Evolutionary conservation across 2,888 invertebrate genomes (phyloP), one percentile per base, ranked within the genome.

Genomic region (Sericinus montela): DNA sequence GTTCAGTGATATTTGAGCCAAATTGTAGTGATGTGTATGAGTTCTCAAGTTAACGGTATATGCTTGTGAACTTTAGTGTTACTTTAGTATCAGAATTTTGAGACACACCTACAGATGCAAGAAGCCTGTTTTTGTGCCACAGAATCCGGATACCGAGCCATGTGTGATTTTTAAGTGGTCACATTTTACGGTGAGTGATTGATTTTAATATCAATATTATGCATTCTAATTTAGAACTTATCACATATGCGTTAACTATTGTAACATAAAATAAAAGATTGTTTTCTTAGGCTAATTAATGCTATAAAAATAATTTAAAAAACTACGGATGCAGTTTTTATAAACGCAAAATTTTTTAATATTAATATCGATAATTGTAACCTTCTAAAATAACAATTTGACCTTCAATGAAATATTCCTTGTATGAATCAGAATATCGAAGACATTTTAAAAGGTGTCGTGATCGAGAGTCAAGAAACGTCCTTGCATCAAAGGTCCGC

Each of bases 11-110:
- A 19, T 40, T 45, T 11, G n/a, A 15, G 23, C 36, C 41, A 28
- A 14, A 28, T 28, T 36, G 28, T 32, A 4, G 58, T 65, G 69
- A 67, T 69, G 60, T 57, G 52, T 55, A 68, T 11, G 13, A 67
- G 65, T 60, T 63, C 59, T 62, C 66, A 55, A 59, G 61, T 59
- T 83, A 83, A 83, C 83, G 83, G 83, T 77, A 82, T 72, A 63
- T 69, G 65, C 61, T 72, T 63, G 66, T 77, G 77, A 80, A 78
- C 74, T 77, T 71, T 68, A 60, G 56, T 53, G 45, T 13, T 51
- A 61, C 51, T 59, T 60, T 65, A 39, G 49, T 65, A 66, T 75
- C 68, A 76, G 68, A 77, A 72, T 78, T 77, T 69, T 68, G 73
- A 72, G 73, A 72, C 78, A 75, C 74, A 73, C 79, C 79, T 82